Evolutionary conservation across 2,113 vertebrate genomes (phyloP).

Genomic region (Riparia riparia): DNA sequence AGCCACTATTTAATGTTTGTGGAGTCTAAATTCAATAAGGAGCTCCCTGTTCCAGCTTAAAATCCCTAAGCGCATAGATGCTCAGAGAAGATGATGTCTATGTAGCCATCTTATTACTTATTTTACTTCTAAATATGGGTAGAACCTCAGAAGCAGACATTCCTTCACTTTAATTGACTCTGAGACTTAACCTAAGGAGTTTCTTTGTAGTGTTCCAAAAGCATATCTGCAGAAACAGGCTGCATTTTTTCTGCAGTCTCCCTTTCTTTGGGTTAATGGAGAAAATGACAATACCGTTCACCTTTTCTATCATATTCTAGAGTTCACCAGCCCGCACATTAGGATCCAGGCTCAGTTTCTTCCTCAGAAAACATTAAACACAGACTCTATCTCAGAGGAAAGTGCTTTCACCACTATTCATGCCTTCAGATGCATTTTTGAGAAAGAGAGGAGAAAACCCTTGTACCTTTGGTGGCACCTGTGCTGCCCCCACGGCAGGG

Average conservation of each 20-base stretch:
- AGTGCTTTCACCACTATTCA: background rate
- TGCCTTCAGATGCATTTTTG: background rate
- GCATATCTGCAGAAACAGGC: background rate
- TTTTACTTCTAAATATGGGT: background rate
- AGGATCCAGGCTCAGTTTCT: background rate
- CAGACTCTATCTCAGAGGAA: background rate
- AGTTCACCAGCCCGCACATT: background rate
- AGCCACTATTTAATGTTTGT: background rate
- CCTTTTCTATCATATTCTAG: background rate
- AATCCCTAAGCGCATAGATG: background rate
- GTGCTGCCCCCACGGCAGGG: fast-evolving
- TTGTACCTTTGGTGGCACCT: fast-evolving
- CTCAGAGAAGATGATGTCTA: background rate
- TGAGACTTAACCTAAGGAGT: background rate
- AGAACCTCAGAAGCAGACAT: background rate
- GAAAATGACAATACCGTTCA: background rate
- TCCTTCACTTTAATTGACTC: background rate
- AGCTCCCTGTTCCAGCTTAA: background rate
- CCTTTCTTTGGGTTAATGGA: background rate
- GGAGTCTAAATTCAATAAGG: background rate
- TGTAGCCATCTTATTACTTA: background rate
- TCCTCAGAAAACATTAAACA: background rate
- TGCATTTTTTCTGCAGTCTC: background rate
- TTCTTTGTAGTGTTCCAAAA: background rate
- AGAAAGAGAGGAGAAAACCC: background rate